These are phyloP conservation scores for Gryllus bimaculatus DNA, from an alignment of 1,140 invertebrate species.

Conservation along the genomic window DNA sequence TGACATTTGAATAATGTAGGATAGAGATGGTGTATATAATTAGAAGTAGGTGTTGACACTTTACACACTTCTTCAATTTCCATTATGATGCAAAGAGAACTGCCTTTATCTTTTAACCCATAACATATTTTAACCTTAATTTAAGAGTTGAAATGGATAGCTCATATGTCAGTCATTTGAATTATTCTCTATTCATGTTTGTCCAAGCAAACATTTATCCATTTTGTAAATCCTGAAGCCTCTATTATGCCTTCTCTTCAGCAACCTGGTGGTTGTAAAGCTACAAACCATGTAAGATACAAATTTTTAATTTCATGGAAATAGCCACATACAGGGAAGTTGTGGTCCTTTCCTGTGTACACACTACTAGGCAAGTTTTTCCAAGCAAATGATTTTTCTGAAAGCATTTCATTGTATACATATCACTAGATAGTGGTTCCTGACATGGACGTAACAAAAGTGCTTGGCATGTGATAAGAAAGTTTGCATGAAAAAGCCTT, in stretches of 20 bases:
- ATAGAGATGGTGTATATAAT: not conserved
- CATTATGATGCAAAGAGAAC: not conserved
- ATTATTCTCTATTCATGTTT: not conserved
- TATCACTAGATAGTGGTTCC: not conserved
- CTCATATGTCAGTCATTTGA: not conserved
- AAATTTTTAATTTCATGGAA: not conserved
- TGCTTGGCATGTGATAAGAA: not conserved
- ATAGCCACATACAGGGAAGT: not conserved
- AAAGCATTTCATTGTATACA: not conserved
- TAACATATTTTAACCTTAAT: not conserved
- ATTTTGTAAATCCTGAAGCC: not conserved
- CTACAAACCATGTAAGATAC: not conserved
- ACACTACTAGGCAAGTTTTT: not conserved
- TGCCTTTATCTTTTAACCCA: not conserved
- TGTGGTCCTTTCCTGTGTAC: not conserved
- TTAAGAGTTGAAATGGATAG: not conserved
- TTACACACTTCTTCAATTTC: not conserved
- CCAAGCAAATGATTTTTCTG: not conserved
- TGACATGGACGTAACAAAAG: not conserved
- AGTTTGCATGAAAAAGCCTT: not conserved
- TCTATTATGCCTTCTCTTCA: not conserved
- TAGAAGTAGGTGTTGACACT: not conserved
- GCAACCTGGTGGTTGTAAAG: not conserved
- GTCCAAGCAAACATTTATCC: not conserved
- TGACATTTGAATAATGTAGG: not conserved